A percentile compares a stretch with the other conserved stretches of the same genome.
Evolutionary conservation across 2,888 invertebrate genomes (phyloP).

Genomic region (Euproctis similis): DNA sequence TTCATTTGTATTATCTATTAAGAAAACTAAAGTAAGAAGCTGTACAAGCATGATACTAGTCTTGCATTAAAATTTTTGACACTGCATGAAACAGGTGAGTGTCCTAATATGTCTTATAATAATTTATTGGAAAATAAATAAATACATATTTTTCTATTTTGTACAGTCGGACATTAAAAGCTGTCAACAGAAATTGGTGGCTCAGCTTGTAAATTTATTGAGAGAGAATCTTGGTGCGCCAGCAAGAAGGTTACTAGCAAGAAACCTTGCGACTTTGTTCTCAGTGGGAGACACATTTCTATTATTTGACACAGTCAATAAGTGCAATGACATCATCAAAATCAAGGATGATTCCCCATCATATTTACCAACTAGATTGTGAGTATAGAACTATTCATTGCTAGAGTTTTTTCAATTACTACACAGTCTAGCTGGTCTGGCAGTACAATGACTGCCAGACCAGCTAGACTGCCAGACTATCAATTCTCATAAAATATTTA

Average conservation of each 20-base stretch:
- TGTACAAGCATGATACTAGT: no score
- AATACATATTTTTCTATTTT: conserved; percentile 6
- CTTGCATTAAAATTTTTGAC: no score
- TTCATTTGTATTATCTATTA: no score
- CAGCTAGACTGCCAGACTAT: no score
- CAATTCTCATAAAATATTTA: no score
- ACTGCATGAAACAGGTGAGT: neutral
- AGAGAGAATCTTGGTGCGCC: conserved; percentile 95
- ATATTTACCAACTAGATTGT: conserved; percentile 95
- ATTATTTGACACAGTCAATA: conserved; percentile 97
- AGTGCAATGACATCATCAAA: conserved; percentile 97
- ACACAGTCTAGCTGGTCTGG: no score
- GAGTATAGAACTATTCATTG: no score
- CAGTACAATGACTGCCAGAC: no score
- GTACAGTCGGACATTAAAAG: conserved; percentile 94
- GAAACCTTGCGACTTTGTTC: conserved; percentile 94
- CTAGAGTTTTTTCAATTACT: no score
- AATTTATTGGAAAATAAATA: neutral
- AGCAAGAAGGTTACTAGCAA: conserved; percentile 91
- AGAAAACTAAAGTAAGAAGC: no score
- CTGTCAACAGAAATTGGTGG: conserved; percentile 95
- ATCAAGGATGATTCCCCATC: conserved; percentile 98
- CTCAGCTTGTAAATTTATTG: conserved; percentile 92
- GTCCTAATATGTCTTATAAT: neutral
- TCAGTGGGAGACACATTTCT: conserved; percentile 98